Percentiles rank a stretch among this genome's conserved stretches.
phyloP scores from a whole-genome alignment of 2,888 invertebrate species.

The Drosophila demipolita region DNA sequence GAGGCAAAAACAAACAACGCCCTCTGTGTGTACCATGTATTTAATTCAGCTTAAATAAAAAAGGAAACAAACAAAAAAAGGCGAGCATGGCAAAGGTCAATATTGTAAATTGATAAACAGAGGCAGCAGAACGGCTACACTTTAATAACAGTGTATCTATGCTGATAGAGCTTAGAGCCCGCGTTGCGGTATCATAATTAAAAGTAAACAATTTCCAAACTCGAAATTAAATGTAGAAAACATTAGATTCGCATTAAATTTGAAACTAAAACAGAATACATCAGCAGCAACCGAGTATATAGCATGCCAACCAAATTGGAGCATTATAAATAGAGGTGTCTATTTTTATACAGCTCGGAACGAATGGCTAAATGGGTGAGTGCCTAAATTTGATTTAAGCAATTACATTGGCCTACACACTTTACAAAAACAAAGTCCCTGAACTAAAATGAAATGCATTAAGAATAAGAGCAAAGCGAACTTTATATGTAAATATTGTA shows the following conservation, averaged over 20 bases:
- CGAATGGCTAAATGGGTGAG: constrained; percentile 12
- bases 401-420: constrained; percentile 34
- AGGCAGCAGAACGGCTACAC: constrained; percentile 22
- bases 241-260: constrained; percentile 53
- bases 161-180: constrained; percentile 23
- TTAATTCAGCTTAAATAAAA: constrained; percentile 65
- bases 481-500: background rate
- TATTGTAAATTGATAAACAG: constrained; percentile 80
- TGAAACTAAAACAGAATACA: constrained; percentile 50
- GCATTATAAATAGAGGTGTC: constrained; percentile 63
- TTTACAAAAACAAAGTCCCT: constrained; percentile 21
- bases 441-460: constrained; percentile 28
- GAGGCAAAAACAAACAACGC: constrained; percentile 50
- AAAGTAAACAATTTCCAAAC: constrained; percentile 67
- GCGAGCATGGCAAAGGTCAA: constrained; percentile 69
- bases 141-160: constrained; percentile 16
- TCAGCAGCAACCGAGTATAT: constrained; percentile 29
- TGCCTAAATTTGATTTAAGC: constrained; percentile 37
- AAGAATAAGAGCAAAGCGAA: constrained; percentile 14
- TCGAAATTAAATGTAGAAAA: constrained; percentile 49
- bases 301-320: constrained; percentile 43
- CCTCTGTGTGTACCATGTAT: constrained; percentile 39
- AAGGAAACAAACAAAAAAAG: constrained; percentile 40
- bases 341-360: constrained; percentile 57
- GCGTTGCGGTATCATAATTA: constrained; percentile 69